Percentiles rank a stretch among this genome's conserved stretches.
phyloP scores from a whole-genome alignment of 2,797 vertebrate genomes.

The Urosaurus nigricauda region DNA sequence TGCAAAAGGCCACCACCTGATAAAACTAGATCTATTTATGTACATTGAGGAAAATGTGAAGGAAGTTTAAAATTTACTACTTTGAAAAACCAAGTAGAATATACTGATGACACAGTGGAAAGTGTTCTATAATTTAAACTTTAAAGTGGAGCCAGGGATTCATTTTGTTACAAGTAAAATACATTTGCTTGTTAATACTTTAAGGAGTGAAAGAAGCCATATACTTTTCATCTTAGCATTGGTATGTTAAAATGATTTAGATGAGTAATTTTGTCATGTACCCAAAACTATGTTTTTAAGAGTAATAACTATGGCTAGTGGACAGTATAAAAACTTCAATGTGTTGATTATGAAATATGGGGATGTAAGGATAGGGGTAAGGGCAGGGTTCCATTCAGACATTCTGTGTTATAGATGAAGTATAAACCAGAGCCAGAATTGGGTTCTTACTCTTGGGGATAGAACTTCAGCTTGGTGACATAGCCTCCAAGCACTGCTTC shows the following conservation, averaged over 20 bases:
- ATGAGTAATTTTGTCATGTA: not conserved
- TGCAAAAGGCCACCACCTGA: conserved; percentile 65
- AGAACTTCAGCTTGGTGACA: conserved; percentile 87
- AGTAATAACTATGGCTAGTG: no score
- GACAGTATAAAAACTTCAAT: no score
- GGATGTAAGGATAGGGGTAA: no score
- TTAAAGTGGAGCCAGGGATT: not conserved
- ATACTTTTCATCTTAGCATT: not conserved
- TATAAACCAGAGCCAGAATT: conserved; percentile 81
- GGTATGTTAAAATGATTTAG: not conserved
- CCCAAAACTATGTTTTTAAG: no score
- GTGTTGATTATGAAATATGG: no score
- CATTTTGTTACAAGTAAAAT: not conserved
- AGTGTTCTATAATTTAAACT: not conserved
- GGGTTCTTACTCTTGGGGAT: conserved; percentile 80
- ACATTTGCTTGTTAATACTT: not conserved
- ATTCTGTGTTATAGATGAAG: no score
- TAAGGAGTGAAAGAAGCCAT: not conserved
- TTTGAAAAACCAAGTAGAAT: conserved; percentile 47
- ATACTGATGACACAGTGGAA: conserved; percentile 48
- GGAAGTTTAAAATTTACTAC: conserved; percentile 64
- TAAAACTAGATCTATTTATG: conserved; percentile 63
- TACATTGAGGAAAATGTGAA: conserved; percentile 62
- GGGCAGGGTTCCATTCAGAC: no score
- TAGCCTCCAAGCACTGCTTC: conserved; percentile 92